Evolutionary conservation across 2,888 invertebrate species (phyloP), one percentile per base, ranked within the genome.

Genomic region (Crocallis elinguaria): DNA sequence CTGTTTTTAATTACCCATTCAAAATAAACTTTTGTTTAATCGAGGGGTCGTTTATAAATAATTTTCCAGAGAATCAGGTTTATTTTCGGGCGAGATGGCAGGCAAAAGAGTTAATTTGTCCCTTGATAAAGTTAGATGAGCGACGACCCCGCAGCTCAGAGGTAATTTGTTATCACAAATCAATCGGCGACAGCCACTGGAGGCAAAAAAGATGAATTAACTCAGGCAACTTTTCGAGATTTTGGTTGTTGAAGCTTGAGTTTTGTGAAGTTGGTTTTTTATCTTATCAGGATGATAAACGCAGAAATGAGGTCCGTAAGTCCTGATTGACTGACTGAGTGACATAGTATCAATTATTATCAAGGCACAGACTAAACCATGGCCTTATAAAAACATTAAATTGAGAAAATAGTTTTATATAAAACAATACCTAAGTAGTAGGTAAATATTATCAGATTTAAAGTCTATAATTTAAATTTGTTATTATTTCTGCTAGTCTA

Each of bases 151-250:
- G 39, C 54, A 44, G 41, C 48, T 50, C 50, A 17, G 58, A 64
- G 66, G 66, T 66, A 67, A 71, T 71, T 66, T 67, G 69, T 67
- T 69, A 67, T 67, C 67, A 64, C 62, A 65, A 67, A 71, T 69
- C 69, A 67, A 69, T 69, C 67, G 58, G 54, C 55, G 65, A 64
- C 61, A 62, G 53, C 46, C 37, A 42, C 46, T 45, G 50, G 46
- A 50, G 46, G 50, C 32, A 45, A 48, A 60, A 56, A 60, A 52
- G 53, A 46, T 49, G 50, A 49, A 60, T 64, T 50, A 58, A 53
- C 52, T 60, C 56, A 37, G 46, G 33, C 39, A 46, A 56, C 35
- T 49, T 42, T 49, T 35, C 35, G 16, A 49, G 30, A 35, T 48
- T 38, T 32, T 13, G 12, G 37, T 12, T 36, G 23, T 12, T 37